Base-by-base conservation (phyloP, 2,888 invertebrate species). In the Melitaea athalia region DNA sequence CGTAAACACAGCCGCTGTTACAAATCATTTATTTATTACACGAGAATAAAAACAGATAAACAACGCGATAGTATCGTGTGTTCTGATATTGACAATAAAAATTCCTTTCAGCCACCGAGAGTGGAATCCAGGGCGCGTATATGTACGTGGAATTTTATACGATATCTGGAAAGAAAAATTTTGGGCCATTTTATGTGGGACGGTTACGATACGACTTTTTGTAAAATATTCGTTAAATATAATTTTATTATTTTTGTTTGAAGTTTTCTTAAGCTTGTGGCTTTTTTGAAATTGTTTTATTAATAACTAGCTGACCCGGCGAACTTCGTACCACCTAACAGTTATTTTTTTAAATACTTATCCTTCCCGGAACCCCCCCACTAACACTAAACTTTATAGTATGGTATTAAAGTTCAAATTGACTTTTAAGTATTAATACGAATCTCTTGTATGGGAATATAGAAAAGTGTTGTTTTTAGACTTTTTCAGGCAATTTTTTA, bases 71-170 rank as follows among this genome's bases (percentile, higher is more conserved):
- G 76, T 78, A 75, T 77, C 75, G 78, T 42, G 57, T 59, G 65
- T 60, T 50, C 59, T 24, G 80, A 85, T 87, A 86, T 87, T 85
- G 85, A 86, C 84, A 85, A 84, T 88, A 88, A 85, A 88, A 87
- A 87, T 86, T 86, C 85, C 83, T 80, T 78, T 63, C 69, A 67
- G 64, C 80, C 79, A 76, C 77, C 67, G 38, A 72, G 74, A 68
- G 71, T 77, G 77, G 79, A 79, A 81, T 76, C 71, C 71, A 69
- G 70, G 70, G 24, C 63, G 67, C 24, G 60, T 60, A 67, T 64
- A 68, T 38, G 17, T 69, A 68, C 69, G 64, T 57, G 68, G 69
- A 72, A 72, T 69, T 59, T 57, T 57, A 57, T 57, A 57, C 57
- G 57, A 57, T 57, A 57, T 57, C 57, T 57, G n/a, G 53, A 33